These are phyloP conservation scores for Tortrix viridana DNA, from an alignment of 2,888 invertebrate species.

Conservation along the genomic window DNA sequence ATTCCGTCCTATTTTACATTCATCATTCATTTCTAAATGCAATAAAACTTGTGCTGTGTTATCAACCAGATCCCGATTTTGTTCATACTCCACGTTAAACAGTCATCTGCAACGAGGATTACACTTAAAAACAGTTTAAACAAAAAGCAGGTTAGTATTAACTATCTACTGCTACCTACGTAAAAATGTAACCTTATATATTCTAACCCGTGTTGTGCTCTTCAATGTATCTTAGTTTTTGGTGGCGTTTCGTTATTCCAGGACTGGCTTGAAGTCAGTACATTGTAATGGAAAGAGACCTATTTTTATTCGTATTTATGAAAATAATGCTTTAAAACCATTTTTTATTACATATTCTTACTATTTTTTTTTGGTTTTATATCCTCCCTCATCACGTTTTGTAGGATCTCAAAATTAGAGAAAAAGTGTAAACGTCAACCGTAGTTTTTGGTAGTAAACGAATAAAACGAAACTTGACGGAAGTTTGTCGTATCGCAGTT, in stretches of 20 bases:
- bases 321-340: no score
- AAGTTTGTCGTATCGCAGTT: constrained; percentile 9
- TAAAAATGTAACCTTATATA: not conserved
- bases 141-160: constrained; percentile 18
- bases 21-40: constrained; percentile 44
- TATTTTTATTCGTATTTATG: no score
- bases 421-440: no score
- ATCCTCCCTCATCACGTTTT: no score
- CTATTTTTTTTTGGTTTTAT: no score
- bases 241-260: constrained; percentile 23
- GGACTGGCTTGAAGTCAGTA: not conserved
- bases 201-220: no score
- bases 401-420: no score
- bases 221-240: not conserved
- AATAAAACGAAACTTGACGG: no score
- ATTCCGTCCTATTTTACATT: constrained; percentile 54
- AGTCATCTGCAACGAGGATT: constrained; percentile 2
- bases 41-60: constrained; percentile 46
- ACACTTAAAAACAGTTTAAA: not conserved
- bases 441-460: no score
- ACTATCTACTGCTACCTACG: not conserved
- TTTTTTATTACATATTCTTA: no score
- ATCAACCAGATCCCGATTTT: constrained; percentile 3
- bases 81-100: constrained; percentile 3
- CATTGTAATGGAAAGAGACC: no score